phyloP scores from a whole-genome alignment of 2,113 vertebrate species.

The Nipponia nippon region DNA sequence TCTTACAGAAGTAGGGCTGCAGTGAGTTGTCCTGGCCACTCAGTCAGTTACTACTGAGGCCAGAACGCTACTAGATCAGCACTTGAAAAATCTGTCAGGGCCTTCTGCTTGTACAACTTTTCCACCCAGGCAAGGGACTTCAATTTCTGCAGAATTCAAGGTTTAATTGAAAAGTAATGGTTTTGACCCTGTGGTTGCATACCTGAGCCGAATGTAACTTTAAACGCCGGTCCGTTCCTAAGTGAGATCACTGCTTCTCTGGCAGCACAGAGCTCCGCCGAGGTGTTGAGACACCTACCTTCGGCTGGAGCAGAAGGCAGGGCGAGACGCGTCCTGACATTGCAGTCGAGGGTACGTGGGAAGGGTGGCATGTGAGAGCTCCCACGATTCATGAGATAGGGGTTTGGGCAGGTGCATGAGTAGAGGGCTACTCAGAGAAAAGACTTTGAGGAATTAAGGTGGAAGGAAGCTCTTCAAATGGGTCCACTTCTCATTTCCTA shows the following conservation, averaged over 20 bases:
- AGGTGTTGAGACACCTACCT: neutral
- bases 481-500: neutral
- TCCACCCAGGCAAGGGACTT: neutral
- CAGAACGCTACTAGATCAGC: neutral
- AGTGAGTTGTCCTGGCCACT: neutral
- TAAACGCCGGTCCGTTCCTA: neutral
- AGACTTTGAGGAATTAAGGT: neutral
- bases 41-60: neutral
- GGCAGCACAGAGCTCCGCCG: neutral
- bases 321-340: accelerated
- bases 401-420: neutral
- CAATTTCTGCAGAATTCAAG: neutral
- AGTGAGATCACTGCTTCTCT: neutral
- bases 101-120: neutral
- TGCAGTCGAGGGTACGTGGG: accelerated
- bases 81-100: neutral
- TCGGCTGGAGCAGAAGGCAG: neutral
- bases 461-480: neutral
- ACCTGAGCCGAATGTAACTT: neutral
- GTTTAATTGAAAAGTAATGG: neutral
- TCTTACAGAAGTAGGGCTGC: neutral
- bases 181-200: neutral
- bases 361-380: neutral
- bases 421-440: neutral
- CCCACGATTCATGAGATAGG: neutral